These are phyloP conservation scores for Oryctolagus cuniculus DNA, from an alignment of 2,113 vertebrate genomes.

Conservation along the genomic window mOryCun1.1 NC_091442.1:80193001-80193500, in stretches of 20 bases:
- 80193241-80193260: neutral
- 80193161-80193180: neutral
- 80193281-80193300: neutral
- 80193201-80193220: neutral
- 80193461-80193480: conserved; percentile 9
- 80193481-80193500: neutral
- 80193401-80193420: neutral
- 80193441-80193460: neutral
- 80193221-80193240: neutral
- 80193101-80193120: too few relatives aligned
- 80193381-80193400: conserved; percentile 46
- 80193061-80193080: too few relatives aligned
- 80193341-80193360: conserved; percentile 6
- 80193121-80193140: too few relatives aligned
- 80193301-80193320: neutral
- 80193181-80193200: neutral
- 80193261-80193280: neutral
- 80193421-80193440: conserved; percentile 55
- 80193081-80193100: too few relatives aligned
- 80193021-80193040: too few relatives aligned
- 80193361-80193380: conserved; percentile 26
- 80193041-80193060: too few relatives aligned
- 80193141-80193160: too few relatives aligned
- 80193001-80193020: too few relatives aligned
- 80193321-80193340: conserved; percentile 37